These are phyloP conservation scores for Scelioninae gen. 1 DNA, from an alignment of 2,888 invertebrate genomes.

Conservation along the genomic window DNA sequence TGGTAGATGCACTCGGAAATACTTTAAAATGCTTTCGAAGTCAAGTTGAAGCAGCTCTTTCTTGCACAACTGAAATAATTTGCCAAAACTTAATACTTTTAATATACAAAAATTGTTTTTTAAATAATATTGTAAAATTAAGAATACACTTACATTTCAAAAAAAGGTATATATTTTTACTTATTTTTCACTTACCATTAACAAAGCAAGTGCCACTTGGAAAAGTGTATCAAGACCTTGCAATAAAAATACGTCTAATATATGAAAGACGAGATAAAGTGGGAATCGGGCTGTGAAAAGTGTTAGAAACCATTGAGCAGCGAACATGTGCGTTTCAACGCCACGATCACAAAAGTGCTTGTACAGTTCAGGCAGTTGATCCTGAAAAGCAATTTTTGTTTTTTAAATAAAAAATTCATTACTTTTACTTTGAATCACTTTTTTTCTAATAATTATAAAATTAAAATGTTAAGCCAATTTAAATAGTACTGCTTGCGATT, in stretches of 20 bases:
- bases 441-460: too few relatives aligned
- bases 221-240: constrained; percentile 98
- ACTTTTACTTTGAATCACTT: too few relatives aligned
- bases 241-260: constrained; percentile 97
- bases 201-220: constrained; percentile 96
- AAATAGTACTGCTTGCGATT: too few relatives aligned
- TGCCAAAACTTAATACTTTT: too few relatives aligned
- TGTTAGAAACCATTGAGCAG: constrained; percentile 99
- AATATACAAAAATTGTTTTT: too few relatives aligned
- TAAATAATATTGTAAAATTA: too few relatives aligned
- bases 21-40: constrained; percentile 98
- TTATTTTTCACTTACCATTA: constrained; percentile 88
- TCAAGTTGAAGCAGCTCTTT: constrained; percentile 96
- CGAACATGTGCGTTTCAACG: constrained; percentile 99
- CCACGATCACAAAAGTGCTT: constrained; percentile 92
- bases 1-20: constrained; percentile 98
- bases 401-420: too few relatives aligned
- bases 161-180: too few relatives aligned
- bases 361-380: constrained; percentile 92
- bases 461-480: too few relatives aligned
- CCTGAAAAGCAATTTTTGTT: constrained; percentile 85
- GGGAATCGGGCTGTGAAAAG: constrained; percentile 99
- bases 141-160: too few relatives aligned
- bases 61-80: constrained; percentile 88
- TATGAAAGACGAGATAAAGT: constrained; percentile 97